Base-by-base conservation (phyloP, 2,113 vertebrate species). In the Microcebus griseorufus region DNA sequence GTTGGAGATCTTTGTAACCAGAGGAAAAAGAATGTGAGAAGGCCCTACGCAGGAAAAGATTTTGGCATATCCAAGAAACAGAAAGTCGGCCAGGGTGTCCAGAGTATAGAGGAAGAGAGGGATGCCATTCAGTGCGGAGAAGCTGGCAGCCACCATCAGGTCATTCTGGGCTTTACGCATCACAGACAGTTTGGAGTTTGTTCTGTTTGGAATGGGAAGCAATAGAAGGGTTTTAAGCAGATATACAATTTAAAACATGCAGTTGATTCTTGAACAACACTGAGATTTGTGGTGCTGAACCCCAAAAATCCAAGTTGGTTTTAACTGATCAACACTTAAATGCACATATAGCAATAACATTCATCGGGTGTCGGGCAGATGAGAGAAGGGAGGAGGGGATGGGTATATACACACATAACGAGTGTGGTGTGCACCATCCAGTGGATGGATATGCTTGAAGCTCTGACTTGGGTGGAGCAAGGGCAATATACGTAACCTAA, bases 181-280 rank as follows among this genome's bases (percentile, higher is more conserved):
- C 6, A 39, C 5, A n/a, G 29, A 92, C 29, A 92, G 13, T 14
- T 13, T 76, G 51, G 11, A 25, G 58, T 90, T 65, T 83, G 37
- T 58, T 78, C 53, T 78, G 4, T 48, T 58, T 94, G 51, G 48
- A 78, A 64, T 29, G 10, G 62, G 29, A 82, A 78, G 45, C 5
- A 70, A 88, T 45, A 72, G 42, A 95, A 64, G 62, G 27, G 51
- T 76, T 69, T 85, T 45, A 76, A 69, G 23, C 29, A 73, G 78
- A 2, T 60, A 37, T 2, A 37, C 39, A 27, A 62, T 42, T 39
- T 85, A 65, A 45, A 93, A 69, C 48, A 29, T 18, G 16, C 8
- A 29, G 7, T 76, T 76, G 73, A 76, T 27, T 29, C 45, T 76
- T 48, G 8, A 76, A 76, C 14, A 32, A 76, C 64, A 48, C 45